phyloP scores from a whole-genome alignment of 2,113 vertebrate genomes.

The Cyphomyrus discorhynchus region DNA sequence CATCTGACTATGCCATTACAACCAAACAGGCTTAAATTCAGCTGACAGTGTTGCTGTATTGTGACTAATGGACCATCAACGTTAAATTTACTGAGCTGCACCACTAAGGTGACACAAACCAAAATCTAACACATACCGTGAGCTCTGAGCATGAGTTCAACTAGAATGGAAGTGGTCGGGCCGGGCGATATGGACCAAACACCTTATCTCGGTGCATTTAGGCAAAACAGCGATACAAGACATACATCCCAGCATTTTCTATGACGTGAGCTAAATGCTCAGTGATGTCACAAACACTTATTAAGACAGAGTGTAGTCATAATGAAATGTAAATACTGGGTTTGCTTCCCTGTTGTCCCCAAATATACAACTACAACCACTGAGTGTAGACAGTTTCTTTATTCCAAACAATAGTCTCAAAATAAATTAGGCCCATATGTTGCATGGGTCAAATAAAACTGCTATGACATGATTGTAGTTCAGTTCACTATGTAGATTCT shows the following conservation, averaged over 20 bases:
- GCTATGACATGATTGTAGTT: background rate
- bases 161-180: background rate
- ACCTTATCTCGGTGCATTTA: background rate
- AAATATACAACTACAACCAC: background rate
- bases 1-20: background rate
- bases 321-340: background rate
- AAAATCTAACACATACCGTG: background rate
- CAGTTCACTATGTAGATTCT: background rate
- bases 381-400: background rate
- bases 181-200: background rate
- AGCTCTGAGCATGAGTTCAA: background rate
- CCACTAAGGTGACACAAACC: background rate
- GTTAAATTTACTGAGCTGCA: background rate
- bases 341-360: background rate
- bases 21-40: background rate
- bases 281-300: background rate
- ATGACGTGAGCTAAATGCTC: background rate
- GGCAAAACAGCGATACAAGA: background rate
- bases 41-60: background rate
- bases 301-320: background rate
- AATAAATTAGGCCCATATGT: background rate
- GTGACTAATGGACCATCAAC: background rate
- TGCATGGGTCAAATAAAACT: background rate
- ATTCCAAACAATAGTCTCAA: background rate
- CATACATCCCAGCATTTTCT: background rate